A percentile compares a stretch with the other conserved stretches of the same genome.
Evolutionary conservation across 2,888 invertebrate genomes (phyloP).

Genomic region (Clunio marinus): DNA sequence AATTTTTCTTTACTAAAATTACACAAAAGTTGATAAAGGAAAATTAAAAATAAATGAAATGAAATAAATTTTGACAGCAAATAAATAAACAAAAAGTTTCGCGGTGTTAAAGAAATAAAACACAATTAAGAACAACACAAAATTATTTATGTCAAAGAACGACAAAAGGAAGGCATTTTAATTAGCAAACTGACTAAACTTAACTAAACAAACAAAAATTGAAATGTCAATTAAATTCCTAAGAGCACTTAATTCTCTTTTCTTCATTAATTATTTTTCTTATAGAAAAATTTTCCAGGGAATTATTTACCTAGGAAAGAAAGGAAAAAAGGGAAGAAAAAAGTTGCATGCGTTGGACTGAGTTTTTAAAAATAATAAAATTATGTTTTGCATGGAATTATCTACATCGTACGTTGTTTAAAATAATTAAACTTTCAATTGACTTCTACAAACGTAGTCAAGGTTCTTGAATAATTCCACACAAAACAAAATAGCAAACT

Average conservation of each 20-base stretch:
- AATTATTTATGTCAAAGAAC: background rate
- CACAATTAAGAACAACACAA: background rate
- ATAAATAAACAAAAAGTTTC: slow-evolving; percentile 10
- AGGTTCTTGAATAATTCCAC: too few relatives aligned
- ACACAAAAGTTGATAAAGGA: slow-evolving; percentile 29
- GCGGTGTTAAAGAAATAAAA: slow-evolving; percentile 21
- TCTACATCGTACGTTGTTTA: too few relatives aligned
- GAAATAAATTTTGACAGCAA: background rate
- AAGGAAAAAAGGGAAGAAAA: too few relatives aligned
- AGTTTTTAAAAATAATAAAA: too few relatives aligned
- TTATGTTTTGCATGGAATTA: too few relatives aligned
- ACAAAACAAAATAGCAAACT: too few relatives aligned
- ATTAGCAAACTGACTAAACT: slow-evolving; percentile 20
- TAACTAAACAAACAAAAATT: background rate
- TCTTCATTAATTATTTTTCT: slow-evolving; percentile 21
- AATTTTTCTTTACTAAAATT: slow-evolving; percentile 32
- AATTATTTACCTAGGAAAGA: background rate
- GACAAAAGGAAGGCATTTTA: slow-evolving; percentile 4
- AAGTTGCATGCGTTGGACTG: too few relatives aligned
- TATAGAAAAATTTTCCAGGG: background rate
- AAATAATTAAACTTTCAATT: too few relatives aligned
- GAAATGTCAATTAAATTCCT: background rate
- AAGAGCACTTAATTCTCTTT: background rate
- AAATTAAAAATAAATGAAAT: background rate
- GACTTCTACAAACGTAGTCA: too few relatives aligned